Percentiles rank a stretch among this genome's conserved stretches.
Conservation (phyloP, 2,113 vertebrate genomes). For the Rhodinocichla rosea region DNA sequence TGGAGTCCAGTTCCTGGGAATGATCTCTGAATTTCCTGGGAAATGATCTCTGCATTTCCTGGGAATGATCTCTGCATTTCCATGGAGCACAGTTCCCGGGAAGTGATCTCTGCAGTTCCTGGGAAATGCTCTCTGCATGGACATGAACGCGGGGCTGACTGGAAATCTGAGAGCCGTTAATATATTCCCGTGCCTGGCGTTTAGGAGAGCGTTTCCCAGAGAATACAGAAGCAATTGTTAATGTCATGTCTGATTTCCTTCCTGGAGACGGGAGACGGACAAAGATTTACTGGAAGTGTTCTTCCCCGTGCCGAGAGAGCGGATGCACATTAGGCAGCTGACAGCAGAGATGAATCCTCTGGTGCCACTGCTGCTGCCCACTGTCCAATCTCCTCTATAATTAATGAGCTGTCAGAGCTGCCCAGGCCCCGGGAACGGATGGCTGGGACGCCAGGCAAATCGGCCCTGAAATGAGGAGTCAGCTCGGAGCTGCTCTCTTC, state of each 20-base stretch:
- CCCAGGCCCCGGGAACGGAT: conserved; percentile 52
- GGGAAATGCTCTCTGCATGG: too few relatives aligned
- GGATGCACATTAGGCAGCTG: conserved; percentile 49
- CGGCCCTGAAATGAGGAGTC: conserved; percentile 75
- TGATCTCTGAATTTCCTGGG: too few relatives aligned
- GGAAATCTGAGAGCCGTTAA: not conserved
- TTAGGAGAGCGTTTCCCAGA: conserved; percentile 41
- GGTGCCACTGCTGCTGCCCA: conserved; percentile 48
- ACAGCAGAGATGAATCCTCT: conserved; percentile 67
- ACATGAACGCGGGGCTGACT: not conserved
- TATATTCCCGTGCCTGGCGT: conserved; percentile 26
- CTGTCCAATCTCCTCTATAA: conserved; percentile 63
- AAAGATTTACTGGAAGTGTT: conserved; percentile 63
- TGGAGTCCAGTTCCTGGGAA: too few relatives aligned
- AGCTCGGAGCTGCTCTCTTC: conserved; percentile 16
- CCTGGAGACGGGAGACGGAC: conserved; percentile 51
- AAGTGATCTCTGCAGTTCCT: not conserved
- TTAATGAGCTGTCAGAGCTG: conserved; percentile 79
- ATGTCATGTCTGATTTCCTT: conserved; percentile 75
- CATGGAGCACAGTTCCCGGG: not conserved
- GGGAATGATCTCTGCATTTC: not conserved
- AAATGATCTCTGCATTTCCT: too few relatives aligned
- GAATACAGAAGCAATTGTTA: conserved; percentile 67
- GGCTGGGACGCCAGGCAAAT: conserved; percentile 60
- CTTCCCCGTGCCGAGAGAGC: conserved; percentile 6